phyloP scores from a whole-genome alignment of 2,888 invertebrate genomes.

The Hypomecis atomaria region DNA sequence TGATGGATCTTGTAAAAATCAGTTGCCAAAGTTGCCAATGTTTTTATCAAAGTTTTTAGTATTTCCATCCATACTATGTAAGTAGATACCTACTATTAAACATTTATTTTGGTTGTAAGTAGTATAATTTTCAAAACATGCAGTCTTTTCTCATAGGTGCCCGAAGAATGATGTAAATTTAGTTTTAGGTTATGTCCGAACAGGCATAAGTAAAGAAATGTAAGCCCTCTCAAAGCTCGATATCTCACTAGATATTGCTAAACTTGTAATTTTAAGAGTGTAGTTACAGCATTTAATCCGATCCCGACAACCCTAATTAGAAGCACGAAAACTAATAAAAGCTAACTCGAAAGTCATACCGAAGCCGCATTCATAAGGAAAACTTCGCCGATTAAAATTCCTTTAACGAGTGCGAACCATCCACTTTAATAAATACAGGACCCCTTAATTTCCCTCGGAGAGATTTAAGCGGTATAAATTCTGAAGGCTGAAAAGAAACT shows the following conservation, averaged over 20 bases:
- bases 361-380: conserved; percentile 80
- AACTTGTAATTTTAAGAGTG: conserved; percentile 52
- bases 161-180: too few species aligned
- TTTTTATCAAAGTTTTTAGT: too few species aligned
- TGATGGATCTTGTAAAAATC: too few species aligned
- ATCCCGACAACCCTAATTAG: conserved; percentile 78
- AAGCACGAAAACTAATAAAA: conserved; percentile 77
- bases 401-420: conserved; percentile 80
- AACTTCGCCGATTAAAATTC: conserved; percentile 82
- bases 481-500: conserved; percentile 82
- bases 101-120: too few species aligned
- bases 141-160: too few species aligned
- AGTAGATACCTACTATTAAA: too few species aligned
- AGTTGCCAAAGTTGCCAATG: too few species aligned
- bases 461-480: conserved; percentile 83
- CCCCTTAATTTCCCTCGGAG: conserved; percentile 79
- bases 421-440: conserved; percentile 81
- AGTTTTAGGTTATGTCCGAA: too few species aligned
- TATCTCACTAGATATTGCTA: conserved; percentile 24
- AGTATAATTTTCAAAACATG: too few species aligned
- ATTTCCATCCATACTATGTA: too few species aligned
- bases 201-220: too few species aligned
- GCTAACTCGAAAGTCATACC: conserved; percentile 76
- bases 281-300: conserved; percentile 71
- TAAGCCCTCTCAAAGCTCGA: neutral